Evolutionary conservation across 1,140 invertebrate species (phyloP).

Genomic region (Watersipora subatra): DNA sequence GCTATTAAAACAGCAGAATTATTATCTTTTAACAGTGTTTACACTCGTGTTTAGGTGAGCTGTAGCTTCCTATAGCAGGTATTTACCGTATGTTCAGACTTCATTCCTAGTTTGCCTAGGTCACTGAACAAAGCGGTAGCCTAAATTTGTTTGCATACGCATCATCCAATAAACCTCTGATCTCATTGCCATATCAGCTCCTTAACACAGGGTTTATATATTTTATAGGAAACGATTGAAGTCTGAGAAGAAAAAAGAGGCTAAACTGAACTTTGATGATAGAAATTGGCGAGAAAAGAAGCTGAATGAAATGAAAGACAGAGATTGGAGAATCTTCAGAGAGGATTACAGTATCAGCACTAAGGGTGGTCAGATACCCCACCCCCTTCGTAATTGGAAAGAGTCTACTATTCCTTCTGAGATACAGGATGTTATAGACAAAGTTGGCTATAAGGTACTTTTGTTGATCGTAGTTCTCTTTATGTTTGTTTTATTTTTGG

Average conservation of each 20-base stretch:
- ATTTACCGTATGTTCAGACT: no score
- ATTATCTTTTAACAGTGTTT: no score
- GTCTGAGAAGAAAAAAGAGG: conserved; percentile 86
- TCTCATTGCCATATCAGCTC: no score
- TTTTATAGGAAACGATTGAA: conserved; percentile 62
- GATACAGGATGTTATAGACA: conserved; percentile 84
- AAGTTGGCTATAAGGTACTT: conserved; percentile 72
- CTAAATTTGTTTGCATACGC: no score
- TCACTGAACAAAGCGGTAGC: no score
- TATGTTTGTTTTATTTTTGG: no score
- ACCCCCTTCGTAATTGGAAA: conserved; percentile 86
- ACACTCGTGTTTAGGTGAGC: no score
- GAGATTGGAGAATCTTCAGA: conserved; percentile 98
- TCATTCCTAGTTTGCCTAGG: no score
- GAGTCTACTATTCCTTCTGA: conserved; percentile 83
- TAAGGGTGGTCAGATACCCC: conserved; percentile 91
- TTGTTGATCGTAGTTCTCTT: background rate
- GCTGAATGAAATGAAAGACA: conserved; percentile 87
- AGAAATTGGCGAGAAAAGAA: conserved; percentile 96
- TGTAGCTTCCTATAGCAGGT: no score
- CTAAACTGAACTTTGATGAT: conserved; percentile 97
- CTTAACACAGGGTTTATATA: background rate
- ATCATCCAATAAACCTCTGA: no score
- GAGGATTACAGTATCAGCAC: conserved; percentile 99
- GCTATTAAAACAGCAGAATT: no score